These are phyloP conservation scores for Caenorhabditis plicata DNA, from an alignment of 2,888 invertebrate genomes.

Conservation along the genomic window DNA sequence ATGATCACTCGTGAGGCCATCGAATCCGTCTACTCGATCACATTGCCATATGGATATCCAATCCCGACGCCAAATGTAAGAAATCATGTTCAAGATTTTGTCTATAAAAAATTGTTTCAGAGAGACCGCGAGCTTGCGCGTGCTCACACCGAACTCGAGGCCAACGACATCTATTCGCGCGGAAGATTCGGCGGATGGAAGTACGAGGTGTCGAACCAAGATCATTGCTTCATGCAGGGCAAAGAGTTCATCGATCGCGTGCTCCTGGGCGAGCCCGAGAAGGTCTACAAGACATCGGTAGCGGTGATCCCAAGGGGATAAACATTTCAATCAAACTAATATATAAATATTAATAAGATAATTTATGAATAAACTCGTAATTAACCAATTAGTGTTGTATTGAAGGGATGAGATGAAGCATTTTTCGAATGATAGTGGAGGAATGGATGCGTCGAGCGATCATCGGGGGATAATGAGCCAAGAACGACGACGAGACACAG, in stretches of 20 bases:
- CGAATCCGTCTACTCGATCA: constrained; percentile 58
- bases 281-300: constrained; percentile 61
- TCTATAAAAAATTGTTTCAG: constrained; percentile 26
- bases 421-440: constrained; percentile 15
- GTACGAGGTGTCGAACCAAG: constrained; percentile 56
- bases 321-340: no score
- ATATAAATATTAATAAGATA: no score
- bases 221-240: constrained; percentile 66
- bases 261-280: constrained; percentile 59
- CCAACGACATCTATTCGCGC: constrained; percentile 57
- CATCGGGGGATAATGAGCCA: constrained; percentile 38
- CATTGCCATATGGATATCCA: constrained; percentile 61
- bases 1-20: constrained; percentile 62
- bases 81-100: not conserved
- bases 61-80: constrained; percentile 60
- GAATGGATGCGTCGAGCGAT: constrained; percentile 35
- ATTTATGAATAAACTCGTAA: not conserved
- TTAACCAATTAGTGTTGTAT: not conserved
- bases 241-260: constrained; percentile 63
- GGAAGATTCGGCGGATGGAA: constrained; percentile 65
- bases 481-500: constrained; percentile 44
- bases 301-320: constrained; percentile 32
- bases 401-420: not conserved
- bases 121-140: constrained; percentile 61
- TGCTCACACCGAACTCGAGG: constrained; percentile 59